Percentiles rank a stretch among this genome's conserved stretches.
These are phyloP conservation scores for Pleuronectes platessa DNA, from an alignment of 2,113 vertebrate species.

Conservation along the genomic window DNA sequence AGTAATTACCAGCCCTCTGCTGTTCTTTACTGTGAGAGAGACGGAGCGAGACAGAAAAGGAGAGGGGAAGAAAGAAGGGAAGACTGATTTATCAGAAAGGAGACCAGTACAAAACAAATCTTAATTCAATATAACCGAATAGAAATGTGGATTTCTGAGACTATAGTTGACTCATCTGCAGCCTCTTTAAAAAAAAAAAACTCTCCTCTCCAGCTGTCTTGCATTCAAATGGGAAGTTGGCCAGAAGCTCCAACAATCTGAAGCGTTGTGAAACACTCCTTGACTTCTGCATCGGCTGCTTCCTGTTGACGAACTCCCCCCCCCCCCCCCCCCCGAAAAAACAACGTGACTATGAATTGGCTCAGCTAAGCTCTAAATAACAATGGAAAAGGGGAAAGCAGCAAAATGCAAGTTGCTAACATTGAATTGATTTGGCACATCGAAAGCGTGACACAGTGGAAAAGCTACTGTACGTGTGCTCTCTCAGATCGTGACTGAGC, in stretches of 20 bases:
- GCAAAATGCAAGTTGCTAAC: constrained; percentile 36
- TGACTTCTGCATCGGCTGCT: constrained; percentile 71
- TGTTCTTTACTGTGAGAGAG: constrained; percentile 51
- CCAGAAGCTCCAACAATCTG: constrained; percentile 36
- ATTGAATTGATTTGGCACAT: constrained; percentile 64
- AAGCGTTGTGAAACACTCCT: constrained; percentile 56
- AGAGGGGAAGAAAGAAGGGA: constrained; percentile 15
- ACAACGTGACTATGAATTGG: constrained; percentile 61
- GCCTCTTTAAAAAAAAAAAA: neutral
- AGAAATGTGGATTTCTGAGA: constrained; percentile 22
- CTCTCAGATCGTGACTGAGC: constrained; percentile 56
- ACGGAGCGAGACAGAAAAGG: constrained; percentile 15
- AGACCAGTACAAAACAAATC: constrained; percentile 22
- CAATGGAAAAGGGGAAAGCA: constrained; percentile 52
- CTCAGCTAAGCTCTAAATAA: constrained; percentile 35
- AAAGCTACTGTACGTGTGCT: constrained; percentile 49
- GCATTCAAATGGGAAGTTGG: constrained; percentile 56
- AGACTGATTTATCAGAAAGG: constrained; percentile 15
- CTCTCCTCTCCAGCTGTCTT: constrained; percentile 31
- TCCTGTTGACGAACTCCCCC: constrained; percentile 71
- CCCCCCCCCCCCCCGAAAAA: constrained; percentile 2
- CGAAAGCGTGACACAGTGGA: constrained; percentile 65
- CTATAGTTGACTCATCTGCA: constrained; percentile 2
- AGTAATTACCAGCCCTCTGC: constrained; percentile 72
- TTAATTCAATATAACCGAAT: constrained; percentile 21